Base-by-base conservation (phyloP, 2,888 invertebrate genomes). In the Calliopum simillimum region DNA sequence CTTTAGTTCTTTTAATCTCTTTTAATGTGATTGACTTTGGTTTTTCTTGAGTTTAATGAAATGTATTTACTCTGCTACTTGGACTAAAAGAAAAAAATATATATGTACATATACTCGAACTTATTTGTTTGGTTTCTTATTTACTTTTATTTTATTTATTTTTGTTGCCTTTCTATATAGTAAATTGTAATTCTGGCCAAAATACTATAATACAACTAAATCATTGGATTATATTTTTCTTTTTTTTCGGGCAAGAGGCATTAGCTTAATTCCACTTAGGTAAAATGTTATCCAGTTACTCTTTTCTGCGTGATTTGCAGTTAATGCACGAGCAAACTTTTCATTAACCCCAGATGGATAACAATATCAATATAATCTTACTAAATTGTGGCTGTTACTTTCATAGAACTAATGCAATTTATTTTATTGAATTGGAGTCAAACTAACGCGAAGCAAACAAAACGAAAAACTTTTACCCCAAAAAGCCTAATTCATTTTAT, bases 1-100 rank as follows among this genome's bases (percentile, higher is more conserved):
- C 58, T 58, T 58, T 41, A 16, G n/a, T 58, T 62, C 74, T 68
- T 61, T 79, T 81, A 82, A 82, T 81, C 81, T 79, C 75, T 78
- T 78, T 76, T 80, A 78, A 80, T 77, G 78, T 79, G 80, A 82
- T 82, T 81, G 78, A 79, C 78, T 81, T 79, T 68, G 64, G 56
- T 73, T 58, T n/a, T 25, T n/a, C 41, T 53, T 44, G 19, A 23
- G 41, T 13, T 64, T 51, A 53, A 64, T 53, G 25, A 53, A 64
- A 64, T 51, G 64, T 13, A 23, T 13, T 11, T 14, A 49, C n/a
- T 25, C 47, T n/a, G n/a, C 47, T 19, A 4, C 23, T 25, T 21
- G 43, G n/a, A 44, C 56, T 56, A 25, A 14, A n/a, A 23, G 23
- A 11, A 14, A 25, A 25, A 25, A n/a, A n/a, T n/a, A n/a, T n/a